A percentile compares a stretch with the other conserved stretches of the same genome.
phyloP scores from a whole-genome alignment of 2,797 vertebrate genomes.

The Silurus lanzhouensis region DNA sequence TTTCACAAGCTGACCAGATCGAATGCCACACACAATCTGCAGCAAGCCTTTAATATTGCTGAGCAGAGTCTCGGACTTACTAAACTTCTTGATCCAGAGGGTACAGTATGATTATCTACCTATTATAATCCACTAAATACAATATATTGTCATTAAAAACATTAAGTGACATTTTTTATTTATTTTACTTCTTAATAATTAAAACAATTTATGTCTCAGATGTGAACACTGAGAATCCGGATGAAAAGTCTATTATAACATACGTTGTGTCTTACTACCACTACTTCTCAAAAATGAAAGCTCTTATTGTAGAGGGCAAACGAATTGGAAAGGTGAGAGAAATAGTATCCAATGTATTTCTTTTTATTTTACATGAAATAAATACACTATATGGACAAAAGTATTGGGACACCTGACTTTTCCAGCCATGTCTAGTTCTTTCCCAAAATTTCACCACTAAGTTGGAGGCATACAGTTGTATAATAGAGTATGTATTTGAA shows the following conservation, averaged over 20 bases:
- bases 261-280: slow-evolving; percentile 97
- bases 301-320: slow-evolving; percentile 93
- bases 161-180: not conserved
- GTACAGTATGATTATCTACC: slow-evolving; percentile 64
- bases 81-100: slow-evolving; percentile 94
- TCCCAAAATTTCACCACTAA: too few species aligned
- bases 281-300: slow-evolving; percentile 99
- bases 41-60: slow-evolving; percentile 90
- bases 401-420: too few species aligned
- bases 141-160: not conserved
- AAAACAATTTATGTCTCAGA: slow-evolving; percentile 68
- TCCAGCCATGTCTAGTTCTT: too few species aligned
- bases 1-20: slow-evolving; percentile 92
- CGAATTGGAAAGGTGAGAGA: slow-evolving; percentile 89
- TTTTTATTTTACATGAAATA: slow-evolving; percentile 2
- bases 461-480: too few species aligned
- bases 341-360: not conserved
- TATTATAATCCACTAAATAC: not conserved
- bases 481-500: not conserved
- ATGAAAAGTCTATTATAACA: slow-evolving; percentile 97
- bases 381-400: too few species aligned
- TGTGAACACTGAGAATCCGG: slow-evolving; percentile 93
- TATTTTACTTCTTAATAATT: not conserved
- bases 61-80: slow-evolving; percentile 92
- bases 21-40: slow-evolving; percentile 92